Conservation (phyloP, 1,140 invertebrate genomes). For the Papilio polytes region DNA sequence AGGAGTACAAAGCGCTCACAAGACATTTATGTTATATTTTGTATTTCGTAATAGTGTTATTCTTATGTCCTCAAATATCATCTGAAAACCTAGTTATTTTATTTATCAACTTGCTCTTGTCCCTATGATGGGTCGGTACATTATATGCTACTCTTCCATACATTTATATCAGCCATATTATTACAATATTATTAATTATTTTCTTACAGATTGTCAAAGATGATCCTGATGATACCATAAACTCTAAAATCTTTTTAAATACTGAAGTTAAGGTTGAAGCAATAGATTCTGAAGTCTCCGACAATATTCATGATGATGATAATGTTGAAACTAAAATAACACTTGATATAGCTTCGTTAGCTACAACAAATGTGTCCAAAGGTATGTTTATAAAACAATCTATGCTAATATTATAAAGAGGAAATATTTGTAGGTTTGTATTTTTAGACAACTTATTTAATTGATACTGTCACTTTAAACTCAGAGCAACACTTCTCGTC, state of each 20-base stretch:
- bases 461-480: too few relatives aligned
- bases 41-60: background rate
- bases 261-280: slow-evolving; percentile 6
- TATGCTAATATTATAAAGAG: background rate
- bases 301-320: background rate
- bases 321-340: background rate
- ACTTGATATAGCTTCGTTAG: background rate
- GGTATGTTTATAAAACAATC: slow-evolving; percentile 4
- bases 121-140: too few relatives aligned
- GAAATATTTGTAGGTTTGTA: too few relatives aligned
- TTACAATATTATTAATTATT: background rate
- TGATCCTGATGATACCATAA: background rate
- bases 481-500: too few relatives aligned
- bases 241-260: background rate
- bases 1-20: too few relatives aligned
- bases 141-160: too few relatives aligned
- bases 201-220: background rate
- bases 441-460: too few relatives aligned
- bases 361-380: background rate
- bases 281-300: background rate
- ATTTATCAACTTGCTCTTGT: too few relatives aligned
- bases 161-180: too few relatives aligned
- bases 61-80: background rate
- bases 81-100: too few relatives aligned
- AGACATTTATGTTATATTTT: too few relatives aligned